Evolutionary conservation across 2,797 vertebrate species (phyloP).

Genomic region (Phoxinus dragarum): DNA sequence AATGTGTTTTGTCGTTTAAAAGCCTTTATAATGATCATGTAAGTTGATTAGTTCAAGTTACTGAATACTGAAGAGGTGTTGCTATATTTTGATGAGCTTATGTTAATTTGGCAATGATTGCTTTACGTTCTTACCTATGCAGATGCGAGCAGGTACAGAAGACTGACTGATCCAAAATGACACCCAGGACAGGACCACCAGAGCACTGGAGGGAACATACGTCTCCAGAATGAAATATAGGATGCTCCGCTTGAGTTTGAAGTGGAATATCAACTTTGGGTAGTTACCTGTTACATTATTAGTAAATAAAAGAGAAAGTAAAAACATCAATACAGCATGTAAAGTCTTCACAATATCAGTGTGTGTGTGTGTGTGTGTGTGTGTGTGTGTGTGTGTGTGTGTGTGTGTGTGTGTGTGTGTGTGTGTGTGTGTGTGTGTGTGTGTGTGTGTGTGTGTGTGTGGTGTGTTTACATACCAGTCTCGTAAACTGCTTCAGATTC

Average conservation of each 20-base stretch:
- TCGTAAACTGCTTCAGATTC: constrained; percentile 91
- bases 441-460: neutral
- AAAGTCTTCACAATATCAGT: neutral
- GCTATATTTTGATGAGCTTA: neutral
- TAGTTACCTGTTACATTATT: constrained; percentile 78
- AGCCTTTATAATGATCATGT: neutral
- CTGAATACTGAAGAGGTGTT: neutral
- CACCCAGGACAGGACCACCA: constrained; percentile 92
- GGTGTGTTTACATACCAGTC: constrained; percentile 77
- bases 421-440: neutral
- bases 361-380: constrained; percentile 3
- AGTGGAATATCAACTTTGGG: constrained; percentile 90
- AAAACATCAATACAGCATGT: constrained; percentile 7
- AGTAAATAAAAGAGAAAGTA: constrained; percentile 3
- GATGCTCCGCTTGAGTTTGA: constrained; percentile 91
- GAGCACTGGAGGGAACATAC: constrained; percentile 89
- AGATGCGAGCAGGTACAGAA: constrained; percentile 90
- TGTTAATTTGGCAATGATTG: neutral
- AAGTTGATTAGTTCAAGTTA: neutral
- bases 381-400: neutral
- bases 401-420: neutral
- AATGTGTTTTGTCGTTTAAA: too few species aligned
- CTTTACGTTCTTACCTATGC: constrained; percentile 81
- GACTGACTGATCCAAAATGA: constrained; percentile 94
- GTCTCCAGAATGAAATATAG: constrained; percentile 93